Conservation (phyloP, 1,140 invertebrate species). For the Pristionchus pacificus region DNA sequence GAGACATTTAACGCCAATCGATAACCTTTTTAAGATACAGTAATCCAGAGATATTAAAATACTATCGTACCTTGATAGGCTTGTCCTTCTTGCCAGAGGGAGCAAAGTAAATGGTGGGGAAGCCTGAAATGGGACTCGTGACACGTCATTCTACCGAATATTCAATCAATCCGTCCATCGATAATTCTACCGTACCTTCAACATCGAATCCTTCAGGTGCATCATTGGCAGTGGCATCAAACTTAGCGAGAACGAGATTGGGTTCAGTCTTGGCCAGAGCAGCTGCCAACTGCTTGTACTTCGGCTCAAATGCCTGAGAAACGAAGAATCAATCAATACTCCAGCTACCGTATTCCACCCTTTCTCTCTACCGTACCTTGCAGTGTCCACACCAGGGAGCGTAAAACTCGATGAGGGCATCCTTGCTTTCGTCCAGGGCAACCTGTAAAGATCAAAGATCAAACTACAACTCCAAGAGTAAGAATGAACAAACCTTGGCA, state of each 20-base stretch:
- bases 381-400: constrained; percentile 64
- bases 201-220: constrained; percentile 60
- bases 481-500: constrained; percentile 38
- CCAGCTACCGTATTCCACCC: not conserved
- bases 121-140: constrained; percentile 44
- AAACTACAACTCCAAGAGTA: not conserved
- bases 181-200: constrained; percentile 52
- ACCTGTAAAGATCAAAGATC: constrained; percentile 29
- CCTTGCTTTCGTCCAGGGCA: constrained; percentile 59
- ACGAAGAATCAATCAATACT: too few relatives aligned
- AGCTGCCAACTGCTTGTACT: constrained; percentile 51
- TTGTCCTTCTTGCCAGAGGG: constrained; percentile 60
- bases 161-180: too few relatives aligned
- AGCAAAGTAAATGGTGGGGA: constrained; percentile 63
- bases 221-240: constrained; percentile 64
- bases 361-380: constrained; percentile 3
- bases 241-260: constrained; percentile 61
- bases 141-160: too few relatives aligned
- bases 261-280: constrained; percentile 48
- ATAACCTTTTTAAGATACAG: not conserved
- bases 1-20: constrained; percentile 2
- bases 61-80: constrained; percentile 39
- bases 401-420: constrained; percentile 62
- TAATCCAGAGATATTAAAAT: not conserved
- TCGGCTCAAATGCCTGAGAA: constrained; percentile 47